Conservation (phyloP, 2,113 vertebrate species). For the pig (Sus scrofa) region DNA sequence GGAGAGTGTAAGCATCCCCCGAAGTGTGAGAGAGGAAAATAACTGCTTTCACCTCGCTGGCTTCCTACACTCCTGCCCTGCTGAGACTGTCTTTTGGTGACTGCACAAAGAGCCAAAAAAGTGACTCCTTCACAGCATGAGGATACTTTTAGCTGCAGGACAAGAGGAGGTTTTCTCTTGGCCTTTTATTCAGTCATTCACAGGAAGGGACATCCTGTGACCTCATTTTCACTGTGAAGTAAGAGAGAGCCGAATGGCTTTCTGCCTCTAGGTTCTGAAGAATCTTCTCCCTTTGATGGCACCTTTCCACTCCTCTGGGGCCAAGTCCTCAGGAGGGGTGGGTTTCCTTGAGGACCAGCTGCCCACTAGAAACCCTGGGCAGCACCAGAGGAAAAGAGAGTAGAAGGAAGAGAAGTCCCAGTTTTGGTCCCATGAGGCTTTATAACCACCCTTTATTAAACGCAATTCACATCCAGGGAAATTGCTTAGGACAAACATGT, state of each 20-base stretch:
- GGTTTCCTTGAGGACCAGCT: neutral
- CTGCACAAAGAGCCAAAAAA: neutral
- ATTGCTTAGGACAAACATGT: neutral
- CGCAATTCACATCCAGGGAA: neutral
- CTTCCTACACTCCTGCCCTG: neutral
- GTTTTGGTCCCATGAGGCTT: neutral
- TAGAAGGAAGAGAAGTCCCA: neutral
- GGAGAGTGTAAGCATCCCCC: neutral
- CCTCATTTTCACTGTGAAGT: conserved; percentile 39
- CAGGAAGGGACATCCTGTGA: conserved; percentile 17
- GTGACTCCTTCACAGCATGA: conserved; percentile 19
- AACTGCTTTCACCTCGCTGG: neutral
- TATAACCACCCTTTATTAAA: neutral
- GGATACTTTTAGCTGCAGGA: neutral
- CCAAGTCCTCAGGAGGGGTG: neutral
- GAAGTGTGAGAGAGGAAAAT: neutral
- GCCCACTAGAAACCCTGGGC: neutral
- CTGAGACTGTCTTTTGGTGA: neutral
- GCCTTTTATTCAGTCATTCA: conserved; percentile 37
- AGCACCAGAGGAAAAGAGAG: neutral
- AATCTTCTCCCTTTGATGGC: neutral
- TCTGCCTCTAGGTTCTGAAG: neutral
- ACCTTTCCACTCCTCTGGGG: neutral
- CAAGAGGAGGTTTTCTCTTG: neutral
- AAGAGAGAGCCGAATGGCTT: neutral